Conservation (phyloP, 2,113 vertebrate species). For the Hystrix cristata region DNA sequence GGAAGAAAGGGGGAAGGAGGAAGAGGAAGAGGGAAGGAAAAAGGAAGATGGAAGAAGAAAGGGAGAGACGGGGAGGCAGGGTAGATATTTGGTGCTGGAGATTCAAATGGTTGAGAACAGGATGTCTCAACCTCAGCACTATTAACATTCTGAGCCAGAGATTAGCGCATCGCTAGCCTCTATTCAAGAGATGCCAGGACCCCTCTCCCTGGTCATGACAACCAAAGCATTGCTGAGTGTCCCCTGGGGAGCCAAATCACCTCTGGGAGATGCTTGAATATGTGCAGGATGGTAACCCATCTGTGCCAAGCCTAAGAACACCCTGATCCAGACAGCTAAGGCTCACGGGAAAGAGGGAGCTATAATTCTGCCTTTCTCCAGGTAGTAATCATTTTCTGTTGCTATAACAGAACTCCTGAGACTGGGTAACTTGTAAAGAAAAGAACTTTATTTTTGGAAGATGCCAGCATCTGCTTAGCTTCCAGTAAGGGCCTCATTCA, state of each 20-base stretch:
- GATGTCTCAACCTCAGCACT: background rate
- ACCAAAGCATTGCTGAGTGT: background rate
- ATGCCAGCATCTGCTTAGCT: background rate
- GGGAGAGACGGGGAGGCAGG: background rate
- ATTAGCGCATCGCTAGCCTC: background rate
- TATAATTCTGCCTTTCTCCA: background rate
- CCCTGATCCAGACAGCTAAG: background rate
- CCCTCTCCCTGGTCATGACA: background rate
- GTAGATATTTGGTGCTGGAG: background rate
- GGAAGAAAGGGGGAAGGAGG: background rate
- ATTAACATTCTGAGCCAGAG: background rate
- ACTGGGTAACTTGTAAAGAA: background rate
- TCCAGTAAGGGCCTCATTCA: background rate
- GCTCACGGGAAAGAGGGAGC: background rate
- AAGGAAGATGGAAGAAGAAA: background rate
- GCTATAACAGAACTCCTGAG: background rate
- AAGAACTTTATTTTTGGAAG: background rate
- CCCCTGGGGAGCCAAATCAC: background rate
- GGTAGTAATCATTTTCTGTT: background rate
- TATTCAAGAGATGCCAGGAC: background rate
- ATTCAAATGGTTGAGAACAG: background rate
- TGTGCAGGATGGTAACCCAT: background rate
- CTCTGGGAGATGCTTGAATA: background rate
- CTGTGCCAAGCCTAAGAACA: background rate
- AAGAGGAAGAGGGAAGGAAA: background rate